These are phyloP conservation scores for Papilio gigon DNA, from an alignment of 2,888 invertebrate genomes.

Conservation along the genomic window DNA sequence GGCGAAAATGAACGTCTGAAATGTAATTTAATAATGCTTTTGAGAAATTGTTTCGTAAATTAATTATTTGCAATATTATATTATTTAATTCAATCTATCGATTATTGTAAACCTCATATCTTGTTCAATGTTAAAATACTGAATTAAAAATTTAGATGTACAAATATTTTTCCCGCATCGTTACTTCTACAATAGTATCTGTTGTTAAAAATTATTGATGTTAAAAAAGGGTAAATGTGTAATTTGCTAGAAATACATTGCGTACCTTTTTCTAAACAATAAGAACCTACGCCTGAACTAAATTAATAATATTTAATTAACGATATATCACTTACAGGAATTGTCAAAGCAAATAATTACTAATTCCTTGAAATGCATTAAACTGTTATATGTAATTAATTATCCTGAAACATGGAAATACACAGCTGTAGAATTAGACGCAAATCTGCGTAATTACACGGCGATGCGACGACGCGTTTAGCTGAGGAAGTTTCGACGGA, in stretches of 20 bases:
- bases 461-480: conserved; percentile 41
- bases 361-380: conserved; percentile 35
- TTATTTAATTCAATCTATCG: no score
- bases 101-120: no score
- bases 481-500: conserved; percentile 50
- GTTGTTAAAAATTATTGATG: no score
- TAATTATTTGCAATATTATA: not conserved
- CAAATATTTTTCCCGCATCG: no score
- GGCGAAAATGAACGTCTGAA: conserved; percentile 14
- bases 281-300: no score
- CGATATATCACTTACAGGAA: not conserved
- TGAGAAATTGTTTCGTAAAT: not conserved
- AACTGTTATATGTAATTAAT: conserved; percentile 29
- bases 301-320: not conserved
- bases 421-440: conserved; percentile 27
- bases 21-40: conserved; percentile 3
- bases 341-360: conserved; percentile 5
- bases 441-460: conserved; percentile 46
- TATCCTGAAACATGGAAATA: conserved; percentile 40
- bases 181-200: no score
- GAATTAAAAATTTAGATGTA: no score
- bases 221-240: no score
- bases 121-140: no score
- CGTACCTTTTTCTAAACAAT: no score
- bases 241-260: no score